These are phyloP conservation scores for Notolepis coatsorum DNA, from an alignment of 2,797 vertebrate species.

Conservation along the genomic window DNA sequence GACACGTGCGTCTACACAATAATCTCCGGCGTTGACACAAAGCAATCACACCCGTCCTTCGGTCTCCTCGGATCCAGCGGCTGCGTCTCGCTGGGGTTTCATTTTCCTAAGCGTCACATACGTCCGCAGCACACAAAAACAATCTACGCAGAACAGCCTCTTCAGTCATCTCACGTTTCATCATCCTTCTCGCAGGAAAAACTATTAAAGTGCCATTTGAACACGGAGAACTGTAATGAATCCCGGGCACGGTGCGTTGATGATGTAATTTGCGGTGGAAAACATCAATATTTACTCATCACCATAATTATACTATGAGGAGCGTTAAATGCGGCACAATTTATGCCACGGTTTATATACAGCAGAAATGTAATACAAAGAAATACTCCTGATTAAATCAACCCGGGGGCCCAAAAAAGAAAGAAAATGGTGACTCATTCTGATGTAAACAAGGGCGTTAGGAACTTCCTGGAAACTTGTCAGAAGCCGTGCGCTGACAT, in stretches of 20 bases:
- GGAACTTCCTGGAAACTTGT: background rate
- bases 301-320: constrained; percentile 16
- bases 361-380: background rate
- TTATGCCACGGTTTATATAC: background rate
- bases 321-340: constrained; percentile 19
- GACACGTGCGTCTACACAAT: background rate
- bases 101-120: background rate
- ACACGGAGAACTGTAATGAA: background rate
- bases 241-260: constrained; percentile 12
- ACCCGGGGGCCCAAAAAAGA: constrained; percentile 11
- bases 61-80: background rate
- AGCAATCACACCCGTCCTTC: background rate
- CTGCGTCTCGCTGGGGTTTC: background rate
- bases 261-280: constrained; percentile 33
- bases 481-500: background rate
- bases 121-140: constrained; percentile 5
- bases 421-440: constrained; percentile 5
- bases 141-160: constrained; percentile 1
- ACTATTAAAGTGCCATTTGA: constrained; percentile 17
- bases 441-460: background rate
- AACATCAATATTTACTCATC: constrained; percentile 39
- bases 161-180: constrained; percentile 13
- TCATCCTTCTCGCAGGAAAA: constrained; percentile 30
- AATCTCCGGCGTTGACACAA: background rate
- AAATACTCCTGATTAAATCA: constrained; percentile 20